Percentiles rank a stretch among this genome's conserved stretches.
Conservation (phyloP, 2,888 invertebrate genomes). For the Plemyria rubiginata region DNA sequence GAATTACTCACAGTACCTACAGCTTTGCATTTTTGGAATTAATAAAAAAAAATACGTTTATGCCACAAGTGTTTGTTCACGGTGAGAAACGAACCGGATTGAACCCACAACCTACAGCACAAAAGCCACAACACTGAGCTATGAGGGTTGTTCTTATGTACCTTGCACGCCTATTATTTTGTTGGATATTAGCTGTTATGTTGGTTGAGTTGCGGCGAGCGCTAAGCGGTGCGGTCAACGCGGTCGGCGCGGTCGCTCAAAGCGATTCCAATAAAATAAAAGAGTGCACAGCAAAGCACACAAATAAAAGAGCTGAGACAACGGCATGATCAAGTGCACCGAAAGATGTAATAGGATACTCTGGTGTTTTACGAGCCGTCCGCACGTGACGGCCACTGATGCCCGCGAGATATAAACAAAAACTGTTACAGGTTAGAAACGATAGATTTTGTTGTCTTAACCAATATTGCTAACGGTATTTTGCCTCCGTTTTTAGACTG, state of each 20-base stretch:
- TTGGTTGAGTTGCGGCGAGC: slow-evolving; percentile 55
- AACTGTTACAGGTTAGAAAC: no score
- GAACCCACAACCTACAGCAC: no score
- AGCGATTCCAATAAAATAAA: slow-evolving; percentile 65
- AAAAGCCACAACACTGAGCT: no score
- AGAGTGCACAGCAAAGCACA: slow-evolving; percentile 50
- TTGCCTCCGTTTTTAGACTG: no score
- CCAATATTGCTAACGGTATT: no score
- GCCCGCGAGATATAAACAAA: neutral
- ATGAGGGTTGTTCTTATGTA: no score
- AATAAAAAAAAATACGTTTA: no score
- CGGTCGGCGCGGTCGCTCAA: slow-evolving; percentile 72
- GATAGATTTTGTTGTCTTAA: no score
- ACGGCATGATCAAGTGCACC: slow-evolving; percentile 80
- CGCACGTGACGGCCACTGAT: neutral
- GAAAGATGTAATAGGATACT: slow-evolving; percentile 79
- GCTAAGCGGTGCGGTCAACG: slow-evolving; percentile 73
- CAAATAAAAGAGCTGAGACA: slow-evolving; percentile 74
- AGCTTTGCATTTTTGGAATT: no score
- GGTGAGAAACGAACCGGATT: no score
- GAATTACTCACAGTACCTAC: no score
- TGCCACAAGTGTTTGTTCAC: no score
- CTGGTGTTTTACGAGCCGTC: slow-evolving; percentile 58
- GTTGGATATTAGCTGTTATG: slow-evolving; percentile 28
- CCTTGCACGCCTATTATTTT: neutral